Base-by-base conservation (phyloP, 1,140 invertebrate species). In the Charaxes varanes region DNA sequence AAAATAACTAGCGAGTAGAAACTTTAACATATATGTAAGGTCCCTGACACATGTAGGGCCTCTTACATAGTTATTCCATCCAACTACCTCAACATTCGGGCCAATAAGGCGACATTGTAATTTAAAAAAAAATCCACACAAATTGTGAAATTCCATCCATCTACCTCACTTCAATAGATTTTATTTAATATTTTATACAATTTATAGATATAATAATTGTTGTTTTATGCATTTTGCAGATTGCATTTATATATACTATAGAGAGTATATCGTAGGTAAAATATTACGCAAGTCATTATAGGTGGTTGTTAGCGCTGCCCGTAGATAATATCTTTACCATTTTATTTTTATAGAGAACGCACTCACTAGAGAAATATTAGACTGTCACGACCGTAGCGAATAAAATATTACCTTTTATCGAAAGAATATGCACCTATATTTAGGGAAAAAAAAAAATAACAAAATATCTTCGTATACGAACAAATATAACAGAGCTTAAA, bases 121-220 rank as follows among this genome's bases (percentile, higher is more conserved):
- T 57, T 63, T 57, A 50, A 61, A 65, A 58, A 71, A 66, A 62
- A 74, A 82, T 83, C 79, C 80, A 84, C 76, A 82, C 74, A 80
- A 85, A 85, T 82, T 83, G 76, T 85, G 79, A 84, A 84, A 85
- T 85, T 85, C 84, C 84, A 85, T 85, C 84, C 84, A 85, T 84
- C 84, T 85, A 85, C 84, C 84, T 85, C 84, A 85, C 78, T 84
- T 83, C 79, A 83, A 82, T 84, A 84, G 81, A 82, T 84, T 79
- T 82, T 80, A 83, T 83, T 83, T 83, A 79, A 83, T 83, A 80
- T 83, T 83, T 83, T 83, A 83, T 83, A 83, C 76, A 80, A 83
- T 83, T 80, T 83, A 83, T 83, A 83, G 79, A 72, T 83, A 77
- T 79, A 76, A 72, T 77, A 73, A 78, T 67, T 83, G 72, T 80